phyloP scores from a whole-genome alignment of 2,797 vertebrate genomes.

The Lacerta agilis region DNA sequence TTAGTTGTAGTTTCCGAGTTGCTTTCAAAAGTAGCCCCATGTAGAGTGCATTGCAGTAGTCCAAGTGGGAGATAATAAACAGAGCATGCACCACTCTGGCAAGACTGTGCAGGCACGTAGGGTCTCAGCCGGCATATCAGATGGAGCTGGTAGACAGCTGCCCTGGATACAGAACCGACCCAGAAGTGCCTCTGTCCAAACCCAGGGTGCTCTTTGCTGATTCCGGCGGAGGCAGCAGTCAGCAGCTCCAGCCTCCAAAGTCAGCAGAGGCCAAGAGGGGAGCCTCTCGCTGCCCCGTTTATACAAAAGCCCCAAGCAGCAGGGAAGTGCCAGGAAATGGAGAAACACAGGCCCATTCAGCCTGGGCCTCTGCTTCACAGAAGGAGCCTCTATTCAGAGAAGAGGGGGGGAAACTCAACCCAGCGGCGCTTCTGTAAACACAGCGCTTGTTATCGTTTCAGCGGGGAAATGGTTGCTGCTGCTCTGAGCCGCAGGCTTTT shows the following conservation, averaged over 20 bases:
- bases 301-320: conserved; percentile 16
- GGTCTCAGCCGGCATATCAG: too few species aligned
- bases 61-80: too few species aligned
- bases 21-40: too few species aligned
- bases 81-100: too few species aligned
- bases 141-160: too few species aligned
- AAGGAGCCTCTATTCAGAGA: conserved; percentile 58
- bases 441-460: conserved; percentile 41
- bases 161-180: too few species aligned
- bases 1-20: too few species aligned
- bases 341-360: conserved; percentile 19
- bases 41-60: too few species aligned
- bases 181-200: too few species aligned
- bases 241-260: neutral
- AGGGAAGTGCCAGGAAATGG: neutral
- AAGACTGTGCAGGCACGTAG: too few species aligned
- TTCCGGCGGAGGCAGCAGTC: too few species aligned
- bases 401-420: neutral
- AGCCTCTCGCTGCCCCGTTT: neutral
- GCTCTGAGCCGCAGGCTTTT: neutral
- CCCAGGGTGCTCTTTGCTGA: too few species aligned
- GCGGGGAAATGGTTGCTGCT: neutral
- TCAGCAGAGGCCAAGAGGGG: neutral
- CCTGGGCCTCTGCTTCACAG: neutral
- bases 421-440: conserved; percentile 51